Percentiles rank a stretch among this genome's conserved stretches.
Evolutionary conservation across 2,113 vertebrate genomes (phyloP).

Genomic region (Dromaius novaehollandiae): DNA sequence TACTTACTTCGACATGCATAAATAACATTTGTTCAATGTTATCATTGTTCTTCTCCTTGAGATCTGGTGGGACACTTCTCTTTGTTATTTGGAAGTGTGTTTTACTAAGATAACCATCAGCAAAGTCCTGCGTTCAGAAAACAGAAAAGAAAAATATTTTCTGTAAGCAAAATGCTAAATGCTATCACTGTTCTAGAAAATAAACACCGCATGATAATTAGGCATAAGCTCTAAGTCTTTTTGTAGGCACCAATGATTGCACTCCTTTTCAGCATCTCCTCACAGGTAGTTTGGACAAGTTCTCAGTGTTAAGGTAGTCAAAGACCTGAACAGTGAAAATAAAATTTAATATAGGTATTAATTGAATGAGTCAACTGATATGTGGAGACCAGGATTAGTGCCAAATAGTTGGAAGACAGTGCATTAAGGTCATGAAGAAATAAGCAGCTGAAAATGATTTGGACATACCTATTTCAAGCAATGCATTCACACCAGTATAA

Average conservation of each 20-base stretch:
- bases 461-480: not conserved
- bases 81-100: conserved; percentile 68
- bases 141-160: conserved; percentile 22
- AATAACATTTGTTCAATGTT: not conserved
- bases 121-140: conserved; percentile 69
- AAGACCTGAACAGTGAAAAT: not conserved
- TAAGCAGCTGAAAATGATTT: not conserved
- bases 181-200: conserved; percentile 15
- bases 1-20: conserved; percentile 73
- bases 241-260: not conserved
- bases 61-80: not conserved
- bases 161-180: conserved; percentile 17
- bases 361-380: not conserved
- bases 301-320: not conserved
- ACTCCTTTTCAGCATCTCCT: not conserved
- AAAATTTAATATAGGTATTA: not conserved
- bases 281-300: conserved; percentile 2
- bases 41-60: not conserved
- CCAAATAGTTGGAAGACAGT: not conserved
- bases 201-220: conserved; percentile 14
- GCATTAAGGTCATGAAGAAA: not conserved
- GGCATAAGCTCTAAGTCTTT: conserved; percentile 12
- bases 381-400: not conserved
- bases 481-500: not conserved
- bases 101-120: conserved; percentile 81